These are phyloP conservation scores for Sciurus vulgaris DNA, from an alignment of 2,797 vertebrate species.

Conservation along the genomic window DNA sequence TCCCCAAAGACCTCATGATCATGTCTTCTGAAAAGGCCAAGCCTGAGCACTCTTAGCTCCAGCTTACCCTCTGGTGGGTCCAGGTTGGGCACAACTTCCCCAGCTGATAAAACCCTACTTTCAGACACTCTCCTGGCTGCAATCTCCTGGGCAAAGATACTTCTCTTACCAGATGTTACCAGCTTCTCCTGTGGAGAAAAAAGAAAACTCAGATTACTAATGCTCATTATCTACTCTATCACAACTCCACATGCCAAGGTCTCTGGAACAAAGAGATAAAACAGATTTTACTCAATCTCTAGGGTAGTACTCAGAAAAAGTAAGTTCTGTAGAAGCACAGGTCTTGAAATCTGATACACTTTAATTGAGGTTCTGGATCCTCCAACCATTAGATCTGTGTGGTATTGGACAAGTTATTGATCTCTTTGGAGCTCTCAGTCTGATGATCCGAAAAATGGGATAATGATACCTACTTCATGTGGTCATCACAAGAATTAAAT, in stretches of 20 bases:
- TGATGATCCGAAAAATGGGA: conserved; percentile 17
- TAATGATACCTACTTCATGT: not conserved
- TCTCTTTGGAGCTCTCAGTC: not conserved
- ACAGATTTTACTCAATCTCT: not conserved
- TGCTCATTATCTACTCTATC: not conserved
- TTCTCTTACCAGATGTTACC: conserved; percentile 89
- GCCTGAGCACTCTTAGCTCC: not conserved
- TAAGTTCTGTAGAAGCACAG: not conserved
- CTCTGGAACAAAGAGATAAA: conserved; percentile 42
- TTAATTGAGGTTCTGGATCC: not conserved
- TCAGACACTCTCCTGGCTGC: conserved; percentile 91
- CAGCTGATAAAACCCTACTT: not conserved
- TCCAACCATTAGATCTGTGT: not conserved
- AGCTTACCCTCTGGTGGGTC: conserved; percentile 68
- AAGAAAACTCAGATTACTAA: conserved; percentile 32
- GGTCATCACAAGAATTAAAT: not conserved
- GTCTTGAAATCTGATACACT: conserved; percentile 2
- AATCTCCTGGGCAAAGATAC: conserved; percentile 97
- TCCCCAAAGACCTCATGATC: not conserved
- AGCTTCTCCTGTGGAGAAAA: conserved; percentile 82
- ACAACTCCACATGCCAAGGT: conserved; percentile 13
- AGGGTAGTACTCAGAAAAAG: conserved; percentile 42
- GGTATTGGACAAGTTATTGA: not conserved
- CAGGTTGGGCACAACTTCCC: conserved; percentile 45
- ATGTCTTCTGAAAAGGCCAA: not conserved